phyloP scores from a whole-genome alignment of 2,888 invertebrate species.

The Pantelozetes paolii region DNA sequence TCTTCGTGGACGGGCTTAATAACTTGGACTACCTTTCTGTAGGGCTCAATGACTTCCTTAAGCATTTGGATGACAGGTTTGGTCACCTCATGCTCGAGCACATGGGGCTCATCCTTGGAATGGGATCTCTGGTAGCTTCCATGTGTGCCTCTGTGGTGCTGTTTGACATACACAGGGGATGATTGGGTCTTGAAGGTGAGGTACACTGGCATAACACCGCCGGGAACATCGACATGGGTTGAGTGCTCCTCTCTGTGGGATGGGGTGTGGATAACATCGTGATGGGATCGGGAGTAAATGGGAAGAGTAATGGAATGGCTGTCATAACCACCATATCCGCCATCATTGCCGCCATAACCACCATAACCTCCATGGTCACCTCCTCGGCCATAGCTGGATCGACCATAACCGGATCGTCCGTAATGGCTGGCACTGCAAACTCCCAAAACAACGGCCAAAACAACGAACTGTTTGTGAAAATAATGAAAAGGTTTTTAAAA shows the following conservation, averaged over 20 bases:
- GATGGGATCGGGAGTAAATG: no score
- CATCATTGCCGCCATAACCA: no score
- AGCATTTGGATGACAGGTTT: slow-evolving; percentile 34
- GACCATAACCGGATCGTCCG: no score
- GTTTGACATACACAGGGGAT: slow-evolving; percentile 34
- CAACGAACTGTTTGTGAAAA: no score
- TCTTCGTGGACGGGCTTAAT: slow-evolving; percentile 35
- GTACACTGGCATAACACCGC: slow-evolving; percentile 28
- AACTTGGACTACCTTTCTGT: slow-evolving; percentile 20
- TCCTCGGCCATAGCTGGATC: no score
- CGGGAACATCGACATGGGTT: slow-evolving; percentile 31
- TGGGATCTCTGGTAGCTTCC: slow-evolving; percentile 27
- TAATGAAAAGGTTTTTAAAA: no score
- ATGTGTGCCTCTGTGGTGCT: slow-evolving; percentile 29
- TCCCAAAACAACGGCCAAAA: no score
- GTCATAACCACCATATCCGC: no score
- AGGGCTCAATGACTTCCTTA: slow-evolving; percentile 13
- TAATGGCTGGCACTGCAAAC: no score
- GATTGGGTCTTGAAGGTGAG: slow-evolving; percentile 33
- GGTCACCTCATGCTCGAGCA: slow-evolving; percentile 33
- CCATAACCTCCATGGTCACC: background rate
- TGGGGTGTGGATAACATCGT: slow-evolving; percentile 2
- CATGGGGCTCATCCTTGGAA: slow-evolving; percentile 36
- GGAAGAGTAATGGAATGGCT: no score
- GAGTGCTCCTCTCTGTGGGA: background rate